Evolutionary conservation across 2,797 vertebrate genomes (phyloP).

Genomic region (Geotria australis): DNA sequence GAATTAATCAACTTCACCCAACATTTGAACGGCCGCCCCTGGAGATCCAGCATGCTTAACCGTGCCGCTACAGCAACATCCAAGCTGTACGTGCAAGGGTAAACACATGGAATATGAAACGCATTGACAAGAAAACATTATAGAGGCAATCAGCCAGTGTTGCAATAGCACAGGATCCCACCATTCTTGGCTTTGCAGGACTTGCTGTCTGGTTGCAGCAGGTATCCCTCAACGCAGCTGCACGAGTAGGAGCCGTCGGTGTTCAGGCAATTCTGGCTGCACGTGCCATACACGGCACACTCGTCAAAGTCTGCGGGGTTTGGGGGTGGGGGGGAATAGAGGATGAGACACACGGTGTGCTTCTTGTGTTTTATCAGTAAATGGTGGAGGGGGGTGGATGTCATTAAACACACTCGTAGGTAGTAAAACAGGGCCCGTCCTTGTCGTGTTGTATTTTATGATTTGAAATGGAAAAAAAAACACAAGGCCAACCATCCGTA

Average conservation of each 20-base stretch:
- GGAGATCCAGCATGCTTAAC: too few species aligned
- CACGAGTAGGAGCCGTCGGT: constrained; percentile 47
- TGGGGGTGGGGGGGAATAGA: not conserved
- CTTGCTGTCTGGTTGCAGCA: constrained; percentile 67
- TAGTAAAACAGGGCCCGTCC: not conserved
- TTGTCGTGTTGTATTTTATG: not conserved
- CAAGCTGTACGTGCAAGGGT: too few species aligned
- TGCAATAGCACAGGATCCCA: constrained; percentile 9
- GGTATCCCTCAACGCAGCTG: constrained; percentile 75
- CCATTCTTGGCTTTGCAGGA: constrained; percentile 97
- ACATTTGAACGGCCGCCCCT: too few species aligned
- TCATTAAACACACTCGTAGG: not conserved
- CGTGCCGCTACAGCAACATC: too few species aligned
- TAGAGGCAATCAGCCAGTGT: too few species aligned
- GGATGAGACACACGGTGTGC: not conserved
- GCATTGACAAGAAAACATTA: too few species aligned
- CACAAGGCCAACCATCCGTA: too few species aligned
- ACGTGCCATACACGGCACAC: constrained; percentile 50
- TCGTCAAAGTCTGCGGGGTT: constrained; percentile 50
- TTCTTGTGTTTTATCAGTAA: not conserved
- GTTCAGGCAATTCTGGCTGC: constrained; percentile 75
- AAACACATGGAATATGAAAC: too few species aligned
- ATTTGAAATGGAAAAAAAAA: not conserved
- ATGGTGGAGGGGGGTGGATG: not conserved
- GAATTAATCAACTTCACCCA: too few species aligned